Conservation (phyloP, 2,888 invertebrate species). For the Andrena fulva region DNA sequence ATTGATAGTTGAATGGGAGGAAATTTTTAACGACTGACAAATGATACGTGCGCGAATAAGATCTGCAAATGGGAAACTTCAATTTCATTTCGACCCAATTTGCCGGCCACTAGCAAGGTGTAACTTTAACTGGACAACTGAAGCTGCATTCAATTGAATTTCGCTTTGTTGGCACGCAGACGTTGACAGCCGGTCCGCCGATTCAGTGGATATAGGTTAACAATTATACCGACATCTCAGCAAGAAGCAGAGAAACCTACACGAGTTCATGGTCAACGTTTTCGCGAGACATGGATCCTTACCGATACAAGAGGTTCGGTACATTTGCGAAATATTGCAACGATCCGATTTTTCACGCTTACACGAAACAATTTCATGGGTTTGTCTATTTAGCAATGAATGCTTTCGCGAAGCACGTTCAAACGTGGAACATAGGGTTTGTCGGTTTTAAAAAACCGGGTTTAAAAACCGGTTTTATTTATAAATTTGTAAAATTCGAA, state of each 20-base stretch:
- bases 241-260: not conserved
- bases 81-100: not conserved
- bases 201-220: conserved; percentile 9
- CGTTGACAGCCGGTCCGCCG: not conserved
- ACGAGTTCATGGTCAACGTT: not conserved
- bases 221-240: not conserved
- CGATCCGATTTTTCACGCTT: not conserved
- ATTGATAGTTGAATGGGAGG: not conserved
- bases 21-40: not conserved
- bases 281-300: conserved; percentile 57
- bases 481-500: too few species aligned
- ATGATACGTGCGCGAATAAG: not conserved
- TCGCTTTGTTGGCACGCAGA: not conserved
- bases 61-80: not conserved
- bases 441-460: too few species aligned
- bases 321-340: not conserved
- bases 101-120: too few species aligned
- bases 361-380: not conserved
- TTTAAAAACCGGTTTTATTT: too few species aligned
- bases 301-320: conserved; percentile 62
- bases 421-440: too few species aligned
- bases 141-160: not conserved
- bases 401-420: too few species aligned
- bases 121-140: not conserved
- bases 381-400: too few species aligned